Evolutionary conservation across 2,888 invertebrate genomes (phyloP).

Genomic region (Escarpia spicata): DNA sequence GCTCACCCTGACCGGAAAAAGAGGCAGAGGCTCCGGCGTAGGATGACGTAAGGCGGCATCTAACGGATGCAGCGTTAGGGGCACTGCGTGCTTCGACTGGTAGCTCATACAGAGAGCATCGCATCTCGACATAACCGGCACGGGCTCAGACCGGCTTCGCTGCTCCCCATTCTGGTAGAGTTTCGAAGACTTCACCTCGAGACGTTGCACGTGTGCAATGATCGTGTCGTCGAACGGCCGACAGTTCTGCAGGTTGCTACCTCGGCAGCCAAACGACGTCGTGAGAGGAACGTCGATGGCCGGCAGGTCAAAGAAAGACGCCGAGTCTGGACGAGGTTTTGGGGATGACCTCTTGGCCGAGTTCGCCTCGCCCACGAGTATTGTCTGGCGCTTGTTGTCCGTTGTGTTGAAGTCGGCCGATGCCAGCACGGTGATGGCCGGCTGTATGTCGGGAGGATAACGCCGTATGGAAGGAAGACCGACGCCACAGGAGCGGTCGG

Average conservation of each 20-base stretch:
- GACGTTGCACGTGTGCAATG: neutral
- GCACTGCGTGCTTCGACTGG: neutral
- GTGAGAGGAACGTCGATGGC: neutral
- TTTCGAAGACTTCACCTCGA: conserved; percentile 3
- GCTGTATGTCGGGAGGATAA: neutral
- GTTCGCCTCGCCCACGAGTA: neutral
- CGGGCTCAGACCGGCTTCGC: neutral
- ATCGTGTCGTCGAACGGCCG: neutral
- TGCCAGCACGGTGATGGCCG: neutral
- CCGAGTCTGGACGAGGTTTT: neutral
- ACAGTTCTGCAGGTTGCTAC: neutral
- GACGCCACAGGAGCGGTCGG: neutral
- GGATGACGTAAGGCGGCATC: neutral
- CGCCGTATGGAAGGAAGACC: neutral
- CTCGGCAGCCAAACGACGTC: neutral
- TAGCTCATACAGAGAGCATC: neutral
- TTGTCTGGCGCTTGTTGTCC: neutral
- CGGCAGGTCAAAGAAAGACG: neutral
- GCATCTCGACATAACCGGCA: neutral
- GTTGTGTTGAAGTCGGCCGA: neutral
- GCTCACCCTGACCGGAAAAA: neutral
- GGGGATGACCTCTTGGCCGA: neutral
- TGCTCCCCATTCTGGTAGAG: neutral
- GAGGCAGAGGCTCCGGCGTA: neutral
- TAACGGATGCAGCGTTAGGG: neutral